phyloP scores from a whole-genome alignment of 2,888 invertebrate species.

The Sinodicranocentrus sp. region DNA sequence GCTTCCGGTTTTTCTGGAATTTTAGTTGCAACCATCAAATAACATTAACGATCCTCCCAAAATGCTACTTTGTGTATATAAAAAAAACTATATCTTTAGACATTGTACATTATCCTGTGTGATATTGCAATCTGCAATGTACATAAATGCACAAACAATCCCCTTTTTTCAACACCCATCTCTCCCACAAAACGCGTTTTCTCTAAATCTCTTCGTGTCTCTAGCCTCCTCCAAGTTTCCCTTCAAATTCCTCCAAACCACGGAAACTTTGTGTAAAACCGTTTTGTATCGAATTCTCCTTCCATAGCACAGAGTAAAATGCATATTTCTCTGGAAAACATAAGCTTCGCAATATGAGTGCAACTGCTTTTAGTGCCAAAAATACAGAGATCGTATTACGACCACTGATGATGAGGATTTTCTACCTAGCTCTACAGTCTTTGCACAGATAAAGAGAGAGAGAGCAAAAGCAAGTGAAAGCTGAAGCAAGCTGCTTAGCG shows the following conservation, averaged over 20 bases:
- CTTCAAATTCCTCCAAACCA: too few species aligned
- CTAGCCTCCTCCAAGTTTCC: too few species aligned
- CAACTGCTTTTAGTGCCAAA: too few species aligned
- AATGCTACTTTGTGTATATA: too few species aligned
- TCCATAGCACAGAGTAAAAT: too few species aligned
- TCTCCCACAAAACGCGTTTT: neutral
- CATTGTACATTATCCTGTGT: neutral
- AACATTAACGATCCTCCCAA: conserved; percentile 26
- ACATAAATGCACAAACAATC: neutral
- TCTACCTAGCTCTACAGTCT: neutral
- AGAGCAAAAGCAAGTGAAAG: neutral
- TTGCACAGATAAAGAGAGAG: neutral
- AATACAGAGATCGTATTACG: too few species aligned
- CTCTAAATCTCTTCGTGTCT: neutral
- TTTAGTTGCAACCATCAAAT: conserved; percentile 31
- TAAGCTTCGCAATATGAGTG: too few species aligned
- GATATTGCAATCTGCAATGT: neutral
- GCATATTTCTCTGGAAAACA: too few species aligned
- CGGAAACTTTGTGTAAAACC: too few species aligned
- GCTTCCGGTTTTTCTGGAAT: conserved; percentile 42
- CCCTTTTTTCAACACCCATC: neutral
- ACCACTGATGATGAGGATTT: too few species aligned
- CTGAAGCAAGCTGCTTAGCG: conserved; percentile 55
- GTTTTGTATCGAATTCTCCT: too few species aligned
- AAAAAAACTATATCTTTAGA: too few species aligned